Base-by-base conservation (phyloP, 2,888 invertebrate species). In the Brachypterus glaber region DNA sequence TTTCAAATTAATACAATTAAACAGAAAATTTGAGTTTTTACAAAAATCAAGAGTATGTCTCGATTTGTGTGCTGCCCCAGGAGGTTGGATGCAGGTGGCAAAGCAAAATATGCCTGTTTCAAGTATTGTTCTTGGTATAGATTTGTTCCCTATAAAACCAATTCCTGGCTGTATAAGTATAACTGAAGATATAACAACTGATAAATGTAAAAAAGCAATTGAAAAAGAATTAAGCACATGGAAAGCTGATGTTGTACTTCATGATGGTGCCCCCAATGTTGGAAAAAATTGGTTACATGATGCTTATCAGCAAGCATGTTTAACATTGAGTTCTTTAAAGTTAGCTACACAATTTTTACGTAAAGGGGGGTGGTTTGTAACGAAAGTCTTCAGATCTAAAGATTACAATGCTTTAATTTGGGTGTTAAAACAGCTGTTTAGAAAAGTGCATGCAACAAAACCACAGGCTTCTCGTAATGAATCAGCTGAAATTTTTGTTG, bases 1-100 rank as follows among this genome's bases (percentile, higher is more conserved):
- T n/a, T 99, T 98, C 69, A 99, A 99, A 62, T 77, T 99, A 51
- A 90, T 98, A 46, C 98, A 99, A 62, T 66, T 99, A 35, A 98
- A 99, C 68, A 76, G 96, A 46, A 95, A 95, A 63, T 98, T 90
- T 69, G 90, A 91, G 36, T 98, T 99, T 66, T 70, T 99, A 4
- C 91, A 97, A 73, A 86, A 83, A 59, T 89, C 96, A 1, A 77
- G 90, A 72, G 95, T 98, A 73, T 87, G 93, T 51, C 79, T 99
- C 56, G 98, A 99, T 74, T 70, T 99, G 44, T 99, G 98, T 69
- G 98, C 98, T 9, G 98, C 98, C 1, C 98, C 98, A 1, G 97
- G 97, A 58, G 96, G 96, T 52, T 97, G 98, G 97, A 89, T 97
- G 83, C 98, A 91, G 68, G 97, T 98, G 36, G 97, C 96, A 32